Conservation (phyloP, 2,113 vertebrate genomes). For the Eurypyga helias region DNA sequence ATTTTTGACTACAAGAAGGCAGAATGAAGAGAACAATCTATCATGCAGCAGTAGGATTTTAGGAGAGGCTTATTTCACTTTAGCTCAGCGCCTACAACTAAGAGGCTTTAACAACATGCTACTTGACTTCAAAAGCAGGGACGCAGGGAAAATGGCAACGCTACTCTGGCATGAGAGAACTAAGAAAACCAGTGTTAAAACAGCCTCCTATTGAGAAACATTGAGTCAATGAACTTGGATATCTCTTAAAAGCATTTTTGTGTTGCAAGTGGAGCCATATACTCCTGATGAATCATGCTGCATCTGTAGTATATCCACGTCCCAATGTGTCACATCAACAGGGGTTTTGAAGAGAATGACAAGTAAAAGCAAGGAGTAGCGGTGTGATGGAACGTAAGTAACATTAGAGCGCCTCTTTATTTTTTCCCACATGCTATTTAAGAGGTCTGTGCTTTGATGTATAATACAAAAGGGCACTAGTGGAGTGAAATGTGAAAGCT, state of each 20-base stretch:
- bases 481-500: slow-evolving; percentile 40
- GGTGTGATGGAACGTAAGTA: slow-evolving; percentile 39
- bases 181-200: background rate
- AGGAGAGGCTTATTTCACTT: background rate
- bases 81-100: background rate
- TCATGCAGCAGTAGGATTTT: background rate
- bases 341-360: slow-evolving; percentile 20
- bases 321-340: slow-evolving; percentile 4
- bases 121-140: background rate
- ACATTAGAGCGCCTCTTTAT: background rate
- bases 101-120: background rate
- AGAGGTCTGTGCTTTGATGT: slow-evolving; percentile 48
- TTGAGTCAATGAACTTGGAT: background rate
- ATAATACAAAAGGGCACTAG: slow-evolving; percentile 53
- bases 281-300: background rate
- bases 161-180: background rate
- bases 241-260: slow-evolving; percentile 22
- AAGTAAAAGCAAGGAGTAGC: slow-evolving; percentile 18
- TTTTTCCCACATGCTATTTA: background rate
- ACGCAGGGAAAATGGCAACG: background rate
- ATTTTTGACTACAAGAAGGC: background rate
- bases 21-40: background rate
- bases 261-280: background rate
- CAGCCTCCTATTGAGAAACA: background rate
- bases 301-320: background rate